Conservation (phyloP, 2,888 invertebrate species). For the Andrena camellia region DNA sequence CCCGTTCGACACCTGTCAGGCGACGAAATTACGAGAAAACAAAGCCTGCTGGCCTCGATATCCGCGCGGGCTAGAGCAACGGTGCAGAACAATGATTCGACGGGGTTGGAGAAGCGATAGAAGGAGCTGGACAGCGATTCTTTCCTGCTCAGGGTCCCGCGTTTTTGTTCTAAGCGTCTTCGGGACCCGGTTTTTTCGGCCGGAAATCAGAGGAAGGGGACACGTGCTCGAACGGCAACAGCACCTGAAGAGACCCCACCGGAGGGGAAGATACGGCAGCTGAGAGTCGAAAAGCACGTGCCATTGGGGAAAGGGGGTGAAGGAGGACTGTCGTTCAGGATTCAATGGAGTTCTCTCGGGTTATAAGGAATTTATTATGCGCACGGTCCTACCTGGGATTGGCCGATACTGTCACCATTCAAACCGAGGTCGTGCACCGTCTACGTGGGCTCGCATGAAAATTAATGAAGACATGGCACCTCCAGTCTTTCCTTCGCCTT, state of each 20-base stretch:
- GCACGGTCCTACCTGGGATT: slow-evolving; percentile 56
- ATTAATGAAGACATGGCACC: slow-evolving; percentile 60
- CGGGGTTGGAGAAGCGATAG: slow-evolving; percentile 23
- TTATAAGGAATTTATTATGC: slow-evolving; percentile 76
- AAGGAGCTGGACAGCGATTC: slow-evolving; percentile 29
- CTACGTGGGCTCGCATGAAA: slow-evolving; percentile 69
- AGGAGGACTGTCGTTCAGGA: slow-evolving; percentile 52
- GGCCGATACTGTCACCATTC: slow-evolving; percentile 66
- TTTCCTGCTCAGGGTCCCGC: slow-evolving; percentile 19
- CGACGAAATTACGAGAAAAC: slow-evolving; percentile 24
- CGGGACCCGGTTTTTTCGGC: slow-evolving; percentile 49
- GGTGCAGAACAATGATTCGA: slow-evolving; percentile 45
- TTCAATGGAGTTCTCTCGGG: slow-evolving; percentile 67
- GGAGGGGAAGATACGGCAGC: slow-evolving; percentile 59
- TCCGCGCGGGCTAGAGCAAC: slow-evolving; percentile 11
- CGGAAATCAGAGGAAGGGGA: slow-evolving; percentile 67
- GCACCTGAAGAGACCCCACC: slow-evolving; percentile 64
- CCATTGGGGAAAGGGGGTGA: slow-evolving; percentile 59
- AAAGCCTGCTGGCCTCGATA: slow-evolving; percentile 39
- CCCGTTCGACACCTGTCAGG: slow-evolving; percentile 2
- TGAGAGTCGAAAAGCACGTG: slow-evolving; percentile 73
- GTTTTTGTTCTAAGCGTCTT: slow-evolving; percentile 66
- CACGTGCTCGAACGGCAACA: slow-evolving; percentile 67
- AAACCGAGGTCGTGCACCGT: slow-evolving; percentile 51
- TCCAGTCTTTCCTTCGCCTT: too few species aligned